phyloP scores from a whole-genome alignment of 1,140 invertebrate genomes.

The Bombus confusus region DNA sequence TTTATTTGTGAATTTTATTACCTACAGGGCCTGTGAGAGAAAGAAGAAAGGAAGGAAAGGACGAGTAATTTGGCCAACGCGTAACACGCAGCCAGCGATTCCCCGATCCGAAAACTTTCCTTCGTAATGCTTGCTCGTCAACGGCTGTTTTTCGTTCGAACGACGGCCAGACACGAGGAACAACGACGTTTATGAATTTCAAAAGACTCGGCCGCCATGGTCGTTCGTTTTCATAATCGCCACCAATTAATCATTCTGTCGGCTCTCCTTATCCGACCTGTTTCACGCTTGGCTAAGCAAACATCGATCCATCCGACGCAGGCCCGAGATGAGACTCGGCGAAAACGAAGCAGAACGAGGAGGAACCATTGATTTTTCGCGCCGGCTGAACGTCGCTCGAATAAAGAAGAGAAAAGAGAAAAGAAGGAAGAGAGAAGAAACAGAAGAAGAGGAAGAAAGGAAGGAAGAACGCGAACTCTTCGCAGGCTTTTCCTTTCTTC shows the following conservation, averaged over 20 bases:
- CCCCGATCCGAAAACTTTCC: background rate
- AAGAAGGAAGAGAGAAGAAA: background rate
- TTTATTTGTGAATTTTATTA: too few relatives aligned
- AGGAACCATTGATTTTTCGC: background rate
- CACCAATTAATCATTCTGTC: conserved; percentile 12
- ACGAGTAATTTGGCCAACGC: too few relatives aligned
- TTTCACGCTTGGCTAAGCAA: background rate
- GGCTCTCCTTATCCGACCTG: background rate
- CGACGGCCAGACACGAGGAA: background rate
- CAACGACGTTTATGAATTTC: background rate
- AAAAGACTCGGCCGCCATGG: background rate
- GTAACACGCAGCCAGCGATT: too few relatives aligned
- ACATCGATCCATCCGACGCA: conserved; percentile 1
- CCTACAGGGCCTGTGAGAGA: too few relatives aligned
- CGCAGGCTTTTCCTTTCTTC: background rate
- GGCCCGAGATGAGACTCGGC: background rate
- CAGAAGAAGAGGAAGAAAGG: background rate
- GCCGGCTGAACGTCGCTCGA: background rate
- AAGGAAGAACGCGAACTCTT: background rate
- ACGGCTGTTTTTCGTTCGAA: background rate
- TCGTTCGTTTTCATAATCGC: background rate
- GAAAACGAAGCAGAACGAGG: background rate
- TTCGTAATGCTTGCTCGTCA: background rate
- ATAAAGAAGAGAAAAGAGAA: background rate
- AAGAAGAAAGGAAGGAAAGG: background rate